A percentile compares a stretch with the other conserved stretches of the same genome.
Evolutionary conservation across 2,113 vertebrate genomes (phyloP).

Genomic region (Prunella himalayana): DNA sequence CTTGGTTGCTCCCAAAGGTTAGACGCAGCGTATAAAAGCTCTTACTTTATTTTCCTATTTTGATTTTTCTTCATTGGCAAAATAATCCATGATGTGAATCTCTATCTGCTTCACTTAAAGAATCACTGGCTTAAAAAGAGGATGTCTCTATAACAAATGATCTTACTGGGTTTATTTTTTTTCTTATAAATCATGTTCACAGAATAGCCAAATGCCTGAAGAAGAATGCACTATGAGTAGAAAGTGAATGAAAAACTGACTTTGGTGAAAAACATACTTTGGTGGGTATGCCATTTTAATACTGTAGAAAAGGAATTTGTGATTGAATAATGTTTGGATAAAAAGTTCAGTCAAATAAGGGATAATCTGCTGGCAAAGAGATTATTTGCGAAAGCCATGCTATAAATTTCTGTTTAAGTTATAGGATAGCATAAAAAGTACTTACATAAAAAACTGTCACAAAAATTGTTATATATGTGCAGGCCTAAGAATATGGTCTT

Average conservation of each 20-base stretch:
- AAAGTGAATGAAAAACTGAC: background rate
- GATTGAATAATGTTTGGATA: background rate
- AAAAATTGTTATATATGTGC: background rate
- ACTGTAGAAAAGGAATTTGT: background rate
- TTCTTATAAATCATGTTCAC: fast-evolving
- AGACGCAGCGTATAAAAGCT: background rate
- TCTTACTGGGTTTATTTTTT: background rate
- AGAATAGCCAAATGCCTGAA: background rate
- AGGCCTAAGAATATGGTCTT: background rate
- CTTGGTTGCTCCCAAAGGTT: background rate
- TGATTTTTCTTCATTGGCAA: background rate
- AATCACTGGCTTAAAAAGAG: background rate
- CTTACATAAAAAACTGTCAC: background rate
- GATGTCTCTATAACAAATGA: background rate
- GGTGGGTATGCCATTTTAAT: background rate
- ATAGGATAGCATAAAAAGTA: background rate
- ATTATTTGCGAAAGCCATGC: background rate
- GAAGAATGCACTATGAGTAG: background rate
- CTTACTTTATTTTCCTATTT: background rate
- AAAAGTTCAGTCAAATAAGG: background rate
- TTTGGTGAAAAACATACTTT: background rate
- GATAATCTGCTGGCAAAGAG: background rate
- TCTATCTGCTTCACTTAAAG: background rate
- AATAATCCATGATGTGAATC: background rate
- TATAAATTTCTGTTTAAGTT: background rate